A percentile compares a stretch with the other conserved stretches of the same genome.
These are phyloP conservation scores for Ectemnius continuus DNA, from an alignment of 2,888 invertebrate species.

Conservation along the genomic window DNA sequence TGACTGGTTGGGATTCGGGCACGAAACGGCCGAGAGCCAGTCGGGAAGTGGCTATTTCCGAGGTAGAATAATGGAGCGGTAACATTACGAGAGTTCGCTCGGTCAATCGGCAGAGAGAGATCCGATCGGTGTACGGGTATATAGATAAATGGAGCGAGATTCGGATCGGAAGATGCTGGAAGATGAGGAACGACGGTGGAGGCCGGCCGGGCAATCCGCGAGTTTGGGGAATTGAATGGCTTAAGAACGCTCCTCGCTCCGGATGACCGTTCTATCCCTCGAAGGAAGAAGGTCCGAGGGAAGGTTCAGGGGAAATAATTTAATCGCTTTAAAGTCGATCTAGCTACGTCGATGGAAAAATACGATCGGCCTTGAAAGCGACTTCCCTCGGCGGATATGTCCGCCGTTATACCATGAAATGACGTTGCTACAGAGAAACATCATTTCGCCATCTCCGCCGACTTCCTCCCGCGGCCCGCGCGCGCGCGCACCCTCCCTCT, in stretches of 20 bases:
- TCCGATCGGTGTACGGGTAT: slow-evolving; percentile 22
- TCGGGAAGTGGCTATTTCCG: too few species aligned
- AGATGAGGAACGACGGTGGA: slow-evolving; percentile 19
- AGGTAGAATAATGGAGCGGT: too few species aligned
- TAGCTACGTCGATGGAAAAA: slow-evolving; percentile 1
- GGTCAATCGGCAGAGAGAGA: neutral
- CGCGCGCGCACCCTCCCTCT: too few species aligned
- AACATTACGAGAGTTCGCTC: too few species aligned
- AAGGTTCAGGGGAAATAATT: slow-evolving; percentile 40
- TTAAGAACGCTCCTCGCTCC: slow-evolving; percentile 12
- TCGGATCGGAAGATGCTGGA: neutral
- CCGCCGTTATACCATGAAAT: neutral
- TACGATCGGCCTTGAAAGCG: neutral
- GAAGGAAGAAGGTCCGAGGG: neutral
- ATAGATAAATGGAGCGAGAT: slow-evolving; percentile 42
- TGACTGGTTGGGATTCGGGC: too few species aligned
- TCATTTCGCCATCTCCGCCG: too few species aligned
- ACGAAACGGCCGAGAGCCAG: too few species aligned
- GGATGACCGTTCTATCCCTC: slow-evolving; percentile 2
- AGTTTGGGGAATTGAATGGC: slow-evolving; percentile 23
- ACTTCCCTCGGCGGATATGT: neutral
- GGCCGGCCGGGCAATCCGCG: neutral
- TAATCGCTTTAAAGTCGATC: slow-evolving; percentile 31
- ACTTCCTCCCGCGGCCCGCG: too few species aligned
- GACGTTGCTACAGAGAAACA: too few species aligned